Base-by-base conservation (phyloP, 2,888 invertebrate species). In the Mantis religiosa region DNA sequence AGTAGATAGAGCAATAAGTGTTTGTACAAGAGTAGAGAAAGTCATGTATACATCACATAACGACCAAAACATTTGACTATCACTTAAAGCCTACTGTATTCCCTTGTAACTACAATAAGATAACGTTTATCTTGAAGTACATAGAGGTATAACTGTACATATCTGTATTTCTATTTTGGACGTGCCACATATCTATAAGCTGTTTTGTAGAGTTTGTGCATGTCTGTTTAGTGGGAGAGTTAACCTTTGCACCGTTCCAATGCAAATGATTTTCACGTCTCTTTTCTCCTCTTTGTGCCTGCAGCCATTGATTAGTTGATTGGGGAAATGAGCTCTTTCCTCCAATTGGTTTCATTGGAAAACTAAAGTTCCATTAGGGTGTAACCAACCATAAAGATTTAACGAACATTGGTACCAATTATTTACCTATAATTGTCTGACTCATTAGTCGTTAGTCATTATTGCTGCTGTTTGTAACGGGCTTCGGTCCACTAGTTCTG, bases 381-480 rank as follows among this genome's bases (percentile, higher is more conserved):
- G 87, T 82, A 87, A 87, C 87, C 87, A 87, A 82, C 87, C 87
- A 87, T 87, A 87, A 87, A 87, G 82, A 87, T 87, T 87, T 87
- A 87, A 87, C 87, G 87, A 87, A 87, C 87, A 87, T 87, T 87
- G 87, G 82, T 87, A 87, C 87, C 87, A 87, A 87, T 87, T 87
- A 87, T 87, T 87, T 87, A 87, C 82, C 82, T 87, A 87, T 87
- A 87, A 87, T 87, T 87, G 87, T 87, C 87, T 87, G 87, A 87
- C 87, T 87, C 87, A 87, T 87, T 87, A 87, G 87, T 87, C 87
- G 82, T 87, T 87, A 87, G 82, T 87, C 87, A 87, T 87, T 87
- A 87, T 82, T 15, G 30, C 30, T 34, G 82, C 86, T 82, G 87
- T 87, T 87, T 71, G 54, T 25, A 71, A 71, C 54, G 54, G 25